Conservation (phyloP, 2,888 invertebrate species). For the Hymenopus coronatus region DNA sequence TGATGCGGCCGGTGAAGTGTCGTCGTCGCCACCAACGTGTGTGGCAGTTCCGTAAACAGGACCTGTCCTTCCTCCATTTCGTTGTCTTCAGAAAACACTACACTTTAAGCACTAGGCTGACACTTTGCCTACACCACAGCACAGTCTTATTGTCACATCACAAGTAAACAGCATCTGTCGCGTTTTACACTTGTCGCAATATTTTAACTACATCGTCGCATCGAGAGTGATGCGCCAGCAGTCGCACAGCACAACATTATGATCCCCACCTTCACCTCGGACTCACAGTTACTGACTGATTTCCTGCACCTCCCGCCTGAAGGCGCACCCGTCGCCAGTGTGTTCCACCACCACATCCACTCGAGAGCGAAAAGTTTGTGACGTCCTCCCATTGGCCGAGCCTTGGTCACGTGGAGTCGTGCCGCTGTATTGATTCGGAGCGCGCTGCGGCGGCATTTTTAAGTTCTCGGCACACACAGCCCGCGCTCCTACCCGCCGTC, state of each 20-base stretch:
- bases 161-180: not conserved
- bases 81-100: not conserved
- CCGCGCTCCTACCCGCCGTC: not conserved
- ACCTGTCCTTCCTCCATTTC: conserved; percentile 54
- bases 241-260: not conserved
- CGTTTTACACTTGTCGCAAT: not conserved
- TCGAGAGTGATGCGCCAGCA: not conserved
- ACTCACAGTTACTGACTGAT: conserved; percentile 26
- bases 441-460: conserved; percentile 77
- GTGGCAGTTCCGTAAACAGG: conserved; percentile 58
- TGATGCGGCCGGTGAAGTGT: conserved; percentile 36
- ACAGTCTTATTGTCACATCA: not conserved
- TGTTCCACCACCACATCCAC: conserved; percentile 13
- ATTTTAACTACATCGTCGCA: not conserved
- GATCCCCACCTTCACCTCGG: conserved; percentile 3
- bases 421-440: conserved; percentile 72
- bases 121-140: not conserved
- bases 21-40: conserved; percentile 51
- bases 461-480: conserved; percentile 48
- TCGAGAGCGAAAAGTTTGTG: conserved; percentile 30
- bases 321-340: conserved; percentile 22
- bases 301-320: conserved; percentile 10
- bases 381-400: conserved; percentile 44
- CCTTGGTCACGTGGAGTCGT: conserved; percentile 58
- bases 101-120: not conserved